Evolutionary conservation across 2,888 invertebrate species (phyloP).

Genomic region (Hydropsyche betteni): DNA sequence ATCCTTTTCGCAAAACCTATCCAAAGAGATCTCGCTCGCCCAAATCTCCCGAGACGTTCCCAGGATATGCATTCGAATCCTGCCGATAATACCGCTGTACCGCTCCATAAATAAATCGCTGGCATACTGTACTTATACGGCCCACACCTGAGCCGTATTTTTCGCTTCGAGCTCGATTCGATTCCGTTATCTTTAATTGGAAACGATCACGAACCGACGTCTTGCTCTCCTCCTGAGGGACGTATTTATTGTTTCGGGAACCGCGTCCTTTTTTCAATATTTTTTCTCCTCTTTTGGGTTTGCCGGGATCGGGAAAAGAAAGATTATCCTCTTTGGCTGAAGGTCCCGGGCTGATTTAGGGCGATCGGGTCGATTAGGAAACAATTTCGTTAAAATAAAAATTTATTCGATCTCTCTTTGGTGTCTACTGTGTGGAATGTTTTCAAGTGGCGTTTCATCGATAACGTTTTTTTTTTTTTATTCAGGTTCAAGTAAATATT

Average conservation of each 20-base stretch:
- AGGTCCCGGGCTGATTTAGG: neutral
- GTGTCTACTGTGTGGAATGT: too few relatives aligned
- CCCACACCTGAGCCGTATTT: neutral
- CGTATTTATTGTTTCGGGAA: constrained; percentile 32
- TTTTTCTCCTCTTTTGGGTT: neutral
- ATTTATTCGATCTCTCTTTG: too few relatives aligned
- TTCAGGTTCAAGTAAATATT: too few relatives aligned
- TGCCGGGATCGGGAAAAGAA: neutral
- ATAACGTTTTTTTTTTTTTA: too few relatives aligned
- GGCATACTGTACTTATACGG: neutral
- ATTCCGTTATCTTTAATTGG: constrained; percentile 38
- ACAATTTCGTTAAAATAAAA: constrained; percentile 7
- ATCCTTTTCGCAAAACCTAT: too few relatives aligned
- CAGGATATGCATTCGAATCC: too few relatives aligned
- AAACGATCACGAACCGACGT: constrained; percentile 32
- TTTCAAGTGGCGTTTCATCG: too few relatives aligned
- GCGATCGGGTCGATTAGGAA: constrained; percentile 1
- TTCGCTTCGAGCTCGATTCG: neutral
- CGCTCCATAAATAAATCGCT: too few relatives aligned
- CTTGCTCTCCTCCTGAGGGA: constrained; percentile 1
- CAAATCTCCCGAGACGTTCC: too few relatives aligned
- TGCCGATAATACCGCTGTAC: too few relatives aligned
- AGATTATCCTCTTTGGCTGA: constrained; percentile 2
- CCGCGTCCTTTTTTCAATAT: neutral
- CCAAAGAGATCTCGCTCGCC: too few relatives aligned